phyloP scores from a whole-genome alignment of 2,113 vertebrate genomes.

The Neomonachus schauinslandi region DNA sequence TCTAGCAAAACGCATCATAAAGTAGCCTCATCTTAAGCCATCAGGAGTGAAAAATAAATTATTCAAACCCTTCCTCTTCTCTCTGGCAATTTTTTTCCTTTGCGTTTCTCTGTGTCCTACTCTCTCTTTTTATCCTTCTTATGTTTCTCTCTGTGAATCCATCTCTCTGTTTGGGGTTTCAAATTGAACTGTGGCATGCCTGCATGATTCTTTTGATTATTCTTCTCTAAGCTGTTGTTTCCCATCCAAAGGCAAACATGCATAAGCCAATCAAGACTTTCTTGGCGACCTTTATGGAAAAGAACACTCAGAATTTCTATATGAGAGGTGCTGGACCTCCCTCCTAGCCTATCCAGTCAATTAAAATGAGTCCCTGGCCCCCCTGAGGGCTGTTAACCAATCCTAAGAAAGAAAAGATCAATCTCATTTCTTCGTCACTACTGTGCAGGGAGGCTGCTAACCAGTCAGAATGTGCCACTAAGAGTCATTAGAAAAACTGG shows the following conservation, averaged over 20 bases:
- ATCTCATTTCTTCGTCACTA: slow-evolving; percentile 61
- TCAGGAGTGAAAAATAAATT: slow-evolving; percentile 51
- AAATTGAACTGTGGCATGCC: background rate
- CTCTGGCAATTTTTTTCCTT: background rate
- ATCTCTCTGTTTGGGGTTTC: slow-evolving; percentile 16
- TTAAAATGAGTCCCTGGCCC: slow-evolving; percentile 66
- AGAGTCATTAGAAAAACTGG: slow-evolving; percentile 69
- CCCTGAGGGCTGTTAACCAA: slow-evolving; percentile 68
- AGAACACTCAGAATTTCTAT: slow-evolving; percentile 57
- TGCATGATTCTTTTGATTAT: slow-evolving; percentile 11
- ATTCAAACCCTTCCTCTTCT: slow-evolving; percentile 33
- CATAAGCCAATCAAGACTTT: slow-evolving; percentile 46
- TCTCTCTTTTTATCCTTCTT: background rate
- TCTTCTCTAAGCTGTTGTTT: slow-evolving; percentile 48
- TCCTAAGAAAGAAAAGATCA: slow-evolving; percentile 69
- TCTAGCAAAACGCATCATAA: slow-evolving; percentile 29
- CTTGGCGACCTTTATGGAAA: slow-evolving; percentile 69
- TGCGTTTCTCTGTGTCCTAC: slow-evolving; percentile 11
- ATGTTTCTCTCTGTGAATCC: slow-evolving; percentile 29
- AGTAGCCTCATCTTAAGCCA: slow-evolving; percentile 35
- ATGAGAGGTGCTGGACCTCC: slow-evolving; percentile 35
- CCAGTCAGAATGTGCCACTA: slow-evolving; percentile 77
- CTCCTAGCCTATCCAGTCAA: slow-evolving; percentile 61
- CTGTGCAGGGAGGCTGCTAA: slow-evolving; percentile 57
- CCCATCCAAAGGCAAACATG: slow-evolving; percentile 50